A percentile compares a stretch with the other conserved stretches of the same genome.
These are phyloP conservation scores for Telenomus remus DNA, from an alignment of 1,140 invertebrate genomes.

Conservation along the genomic window DNA sequence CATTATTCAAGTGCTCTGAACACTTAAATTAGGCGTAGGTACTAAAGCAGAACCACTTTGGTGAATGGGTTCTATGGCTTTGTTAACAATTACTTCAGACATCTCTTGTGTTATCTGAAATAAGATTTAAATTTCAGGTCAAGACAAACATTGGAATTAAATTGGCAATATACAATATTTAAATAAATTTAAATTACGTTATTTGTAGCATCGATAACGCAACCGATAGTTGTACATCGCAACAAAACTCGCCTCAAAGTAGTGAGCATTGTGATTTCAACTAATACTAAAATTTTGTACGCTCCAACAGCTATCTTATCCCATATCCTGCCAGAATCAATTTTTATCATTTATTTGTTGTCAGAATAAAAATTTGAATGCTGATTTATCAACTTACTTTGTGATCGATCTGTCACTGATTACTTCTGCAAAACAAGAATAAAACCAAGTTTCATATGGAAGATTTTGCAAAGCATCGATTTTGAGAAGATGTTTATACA, in stretches of 20 bases:
- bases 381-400: slow-evolving; percentile 76
- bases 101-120: slow-evolving; percentile 85
- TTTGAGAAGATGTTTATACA: slow-evolving; percentile 80
- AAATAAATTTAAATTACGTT: slow-evolving; percentile 75
- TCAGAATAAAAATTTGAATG: neutral
- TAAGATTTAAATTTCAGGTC: neutral
- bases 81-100: slow-evolving; percentile 84
- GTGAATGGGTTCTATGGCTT: slow-evolving; percentile 83
- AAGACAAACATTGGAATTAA: no score
- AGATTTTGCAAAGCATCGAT: slow-evolving; percentile 78
- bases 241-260: slow-evolving; percentile 81
- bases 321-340: slow-evolving; percentile 83
- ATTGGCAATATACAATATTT: no score
- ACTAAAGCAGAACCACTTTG: slow-evolving; percentile 46
- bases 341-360: neutral
- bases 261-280: slow-evolving; percentile 83
- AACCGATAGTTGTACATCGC: slow-evolving; percentile 77
- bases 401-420: slow-evolving; percentile 85
- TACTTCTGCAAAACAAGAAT: slow-evolving; percentile 86
- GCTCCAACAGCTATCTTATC: slow-evolving; percentile 91
- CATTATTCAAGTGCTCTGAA: neutral
- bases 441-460: slow-evolving; percentile 85
- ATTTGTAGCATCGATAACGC: slow-evolving; percentile 79
- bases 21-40: slow-evolving; percentile 14
- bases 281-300: slow-evolving; percentile 86